phyloP scores from a whole-genome alignment of 1,140 invertebrate genomes.

The Pogonomyrmex barbatus region DNA sequence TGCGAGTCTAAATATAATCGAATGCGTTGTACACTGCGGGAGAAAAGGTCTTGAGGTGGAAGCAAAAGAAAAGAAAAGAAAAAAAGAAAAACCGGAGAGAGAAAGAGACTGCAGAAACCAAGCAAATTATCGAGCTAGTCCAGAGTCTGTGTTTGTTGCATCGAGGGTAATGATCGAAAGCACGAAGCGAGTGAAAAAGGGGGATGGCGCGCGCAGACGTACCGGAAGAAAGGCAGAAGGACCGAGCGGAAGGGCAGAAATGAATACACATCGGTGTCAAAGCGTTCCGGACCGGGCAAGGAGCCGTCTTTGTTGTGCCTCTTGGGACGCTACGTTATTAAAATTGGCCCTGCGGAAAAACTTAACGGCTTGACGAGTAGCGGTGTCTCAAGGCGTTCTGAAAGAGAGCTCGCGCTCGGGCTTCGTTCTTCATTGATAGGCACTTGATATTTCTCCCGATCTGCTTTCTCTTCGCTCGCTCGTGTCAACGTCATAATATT shows the following conservation, averaged over 20 bases:
- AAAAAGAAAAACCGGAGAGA: neutral
- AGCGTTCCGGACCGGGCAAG: constrained; percentile 55
- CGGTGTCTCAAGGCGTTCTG: constrained; percentile 42
- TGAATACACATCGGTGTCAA: constrained; percentile 68
- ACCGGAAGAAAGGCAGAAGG: constrained; percentile 32
- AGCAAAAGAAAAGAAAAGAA: neutral
- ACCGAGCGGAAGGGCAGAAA: constrained; percentile 12
- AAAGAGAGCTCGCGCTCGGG: constrained; percentile 31
- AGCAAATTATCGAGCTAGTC: constrained; percentile 34
- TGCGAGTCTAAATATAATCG: constrained; percentile 41
- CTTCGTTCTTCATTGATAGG: neutral
- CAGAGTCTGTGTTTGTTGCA: constrained; percentile 24
- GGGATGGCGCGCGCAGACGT: constrained; percentile 28
- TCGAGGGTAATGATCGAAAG: constrained; percentile 35
- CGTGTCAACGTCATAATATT: constrained; percentile 5
- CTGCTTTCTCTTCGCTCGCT: constrained; percentile 7
- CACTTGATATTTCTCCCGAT: constrained; percentile 13
- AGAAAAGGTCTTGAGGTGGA: neutral
- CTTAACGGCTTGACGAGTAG: constrained; percentile 70
- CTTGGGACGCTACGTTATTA: constrained; percentile 74
- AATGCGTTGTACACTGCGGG: neutral
- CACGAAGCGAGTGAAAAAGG: constrained; percentile 59
- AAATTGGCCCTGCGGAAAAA: constrained; percentile 78
- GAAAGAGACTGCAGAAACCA: neutral
- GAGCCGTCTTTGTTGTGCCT: constrained; percentile 70